These are phyloP conservation scores for Drosophila lutescens DNA, from an alignment of 2,888 invertebrate genomes.

Conservation along the genomic window DNA sequence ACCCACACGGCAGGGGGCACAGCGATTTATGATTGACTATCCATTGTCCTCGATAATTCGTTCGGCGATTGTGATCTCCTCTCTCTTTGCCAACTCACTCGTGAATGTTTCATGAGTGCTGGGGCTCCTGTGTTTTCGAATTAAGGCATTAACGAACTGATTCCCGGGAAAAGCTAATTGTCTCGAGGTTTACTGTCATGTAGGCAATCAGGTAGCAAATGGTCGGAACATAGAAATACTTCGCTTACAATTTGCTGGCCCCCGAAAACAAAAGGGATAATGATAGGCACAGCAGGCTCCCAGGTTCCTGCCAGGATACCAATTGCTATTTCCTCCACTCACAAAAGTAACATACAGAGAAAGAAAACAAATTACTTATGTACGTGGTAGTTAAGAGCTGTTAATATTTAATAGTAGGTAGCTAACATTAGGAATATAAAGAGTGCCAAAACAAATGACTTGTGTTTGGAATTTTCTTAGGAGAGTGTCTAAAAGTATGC, in stretches of 20 bases:
- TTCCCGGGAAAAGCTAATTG: constrained; percentile 36
- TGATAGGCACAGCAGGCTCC: constrained; percentile 42
- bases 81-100: constrained; percentile 24
- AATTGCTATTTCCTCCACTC: neutral
- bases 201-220: constrained; percentile 27
- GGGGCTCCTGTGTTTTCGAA: constrained; percentile 11
- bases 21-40: constrained; percentile 62
- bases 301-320: constrained; percentile 12
- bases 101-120: constrained; percentile 23
- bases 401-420: too few relatives aligned
- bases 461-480: too few relatives aligned
- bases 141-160: constrained; percentile 38
- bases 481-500: too few relatives aligned
- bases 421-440: too few relatives aligned
- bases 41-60: constrained; percentile 62
- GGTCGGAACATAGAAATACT: constrained; percentile 28
- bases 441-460: too few relatives aligned
- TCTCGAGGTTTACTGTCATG: constrained; percentile 19
- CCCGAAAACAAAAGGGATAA: constrained; percentile 62
- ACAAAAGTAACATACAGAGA: neutral
- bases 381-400: neutral
- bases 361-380: neutral
- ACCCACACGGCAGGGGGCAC: constrained; percentile 11
- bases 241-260: constrained; percentile 61
- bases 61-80: constrained; percentile 47